Evolutionary conservation across 2,888 invertebrate genomes (phyloP).

Genomic region (Antheraea assamensis): DNA sequence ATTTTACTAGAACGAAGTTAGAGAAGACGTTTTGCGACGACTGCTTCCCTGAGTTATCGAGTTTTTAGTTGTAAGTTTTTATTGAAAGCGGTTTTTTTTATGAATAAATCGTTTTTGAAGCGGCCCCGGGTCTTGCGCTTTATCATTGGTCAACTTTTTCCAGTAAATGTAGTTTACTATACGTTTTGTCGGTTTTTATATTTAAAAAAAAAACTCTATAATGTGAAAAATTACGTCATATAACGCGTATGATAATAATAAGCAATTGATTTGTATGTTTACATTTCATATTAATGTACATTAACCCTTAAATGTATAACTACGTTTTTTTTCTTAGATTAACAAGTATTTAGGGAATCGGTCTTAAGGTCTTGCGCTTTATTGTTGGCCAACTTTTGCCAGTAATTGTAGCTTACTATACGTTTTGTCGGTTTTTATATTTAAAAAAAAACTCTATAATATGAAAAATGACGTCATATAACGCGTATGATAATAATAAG

Average conservation of each 20-base stretch:
- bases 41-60: not conserved
- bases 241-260: not conserved
- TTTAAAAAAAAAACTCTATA: not conserved
- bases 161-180: not conserved
- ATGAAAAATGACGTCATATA: not conserved
- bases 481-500: not conserved
- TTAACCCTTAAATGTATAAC: no score
- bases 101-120: not conserved
- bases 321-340: no score
- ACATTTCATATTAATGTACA: no score
- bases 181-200: no score
- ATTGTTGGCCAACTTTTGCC: not conserved
- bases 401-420: not conserved
- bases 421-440: no score
- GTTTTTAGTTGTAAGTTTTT: slow-evolving; percentile 9
- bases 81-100: not conserved
- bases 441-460: not conserved
- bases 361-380: not conserved
- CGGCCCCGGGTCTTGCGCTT: no score
- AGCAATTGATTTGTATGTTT: not conserved
- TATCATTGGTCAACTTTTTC: not conserved
- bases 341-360: no score
- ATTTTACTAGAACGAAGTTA: slow-evolving; percentile 29
- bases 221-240: not conserved
- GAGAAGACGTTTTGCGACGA: not conserved